Evolutionary conservation across 2,113 vertebrate genomes (phyloP).

Genomic region (Beaufortia kweichowensis): DNA sequence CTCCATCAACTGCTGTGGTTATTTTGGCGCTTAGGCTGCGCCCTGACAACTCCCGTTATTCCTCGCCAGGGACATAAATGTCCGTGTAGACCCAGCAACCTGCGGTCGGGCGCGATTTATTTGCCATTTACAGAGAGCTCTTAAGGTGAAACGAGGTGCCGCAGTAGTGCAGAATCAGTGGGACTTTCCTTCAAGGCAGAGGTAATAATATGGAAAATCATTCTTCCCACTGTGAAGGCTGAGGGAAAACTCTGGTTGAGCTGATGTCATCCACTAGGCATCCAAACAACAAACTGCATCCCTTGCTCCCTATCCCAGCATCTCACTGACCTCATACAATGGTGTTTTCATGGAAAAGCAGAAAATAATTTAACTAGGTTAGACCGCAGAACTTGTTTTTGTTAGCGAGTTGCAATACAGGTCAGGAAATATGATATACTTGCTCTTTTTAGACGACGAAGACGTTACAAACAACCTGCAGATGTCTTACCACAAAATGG

Average conservation of each 20-base stretch:
- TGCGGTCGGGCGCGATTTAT: slow-evolving; percentile 36
- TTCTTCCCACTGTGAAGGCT: slow-evolving; percentile 38
- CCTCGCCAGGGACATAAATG: slow-evolving; percentile 29
- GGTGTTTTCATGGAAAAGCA: slow-evolving; percentile 51
- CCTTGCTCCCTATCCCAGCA: slow-evolving; percentile 40
- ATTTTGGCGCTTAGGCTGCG: slow-evolving; percentile 13
- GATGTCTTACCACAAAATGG: slow-evolving; percentile 22
- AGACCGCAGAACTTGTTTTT: slow-evolving; percentile 49
- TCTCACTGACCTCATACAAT: slow-evolving; percentile 51
- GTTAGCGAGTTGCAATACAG: slow-evolving; percentile 47
- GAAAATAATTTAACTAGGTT: slow-evolving; percentile 54
- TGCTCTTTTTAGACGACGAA: slow-evolving; percentile 27
- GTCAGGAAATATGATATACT: slow-evolving; percentile 40
- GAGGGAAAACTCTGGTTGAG: slow-evolving; percentile 47
- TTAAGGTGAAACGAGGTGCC: slow-evolving; percentile 44
- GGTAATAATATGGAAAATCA: slow-evolving; percentile 51
- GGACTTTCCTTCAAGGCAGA: slow-evolving; percentile 49
- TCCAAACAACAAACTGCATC: slow-evolving; percentile 56
- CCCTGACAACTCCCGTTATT: slow-evolving; percentile 9
- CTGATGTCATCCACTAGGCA: slow-evolving; percentile 55
- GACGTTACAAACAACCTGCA: slow-evolving; percentile 42
- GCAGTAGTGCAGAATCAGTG: slow-evolving; percentile 40
- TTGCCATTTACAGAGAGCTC: slow-evolving; percentile 42
- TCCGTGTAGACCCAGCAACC: slow-evolving; percentile 16
- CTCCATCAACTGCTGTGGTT: slow-evolving; percentile 34